Conservation (phyloP, 1,140 invertebrate genomes). For the Drosophila kepulauana region DNA sequence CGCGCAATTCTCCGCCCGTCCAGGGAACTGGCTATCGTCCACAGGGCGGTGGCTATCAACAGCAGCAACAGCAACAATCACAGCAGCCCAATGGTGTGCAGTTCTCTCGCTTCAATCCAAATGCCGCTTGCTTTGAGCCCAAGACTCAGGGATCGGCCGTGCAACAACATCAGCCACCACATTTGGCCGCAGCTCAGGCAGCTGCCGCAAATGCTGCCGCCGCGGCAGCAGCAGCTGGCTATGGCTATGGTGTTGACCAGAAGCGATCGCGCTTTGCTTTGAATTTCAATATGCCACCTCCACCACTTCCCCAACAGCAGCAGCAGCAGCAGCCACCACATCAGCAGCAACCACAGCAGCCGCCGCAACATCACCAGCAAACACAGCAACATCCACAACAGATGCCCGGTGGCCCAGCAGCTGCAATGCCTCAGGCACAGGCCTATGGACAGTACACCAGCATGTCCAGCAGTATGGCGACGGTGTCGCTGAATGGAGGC, state of each 20-base stretch:
- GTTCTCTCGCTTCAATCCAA: constrained; percentile 72
- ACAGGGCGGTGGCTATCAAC: constrained; percentile 58
- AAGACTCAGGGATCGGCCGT: constrained; percentile 46
- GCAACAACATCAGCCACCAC: constrained; percentile 54
- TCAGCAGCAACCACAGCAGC: constrained; percentile 24
- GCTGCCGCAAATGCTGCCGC: constrained; percentile 45
- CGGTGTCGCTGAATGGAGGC: constrained; percentile 69
- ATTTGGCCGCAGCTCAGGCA: constrained; percentile 48
- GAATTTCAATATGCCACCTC: constrained; percentile 74
- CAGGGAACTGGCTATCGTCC: constrained; percentile 61
- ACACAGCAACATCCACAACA: constrained; percentile 30
- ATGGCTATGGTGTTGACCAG: constrained; percentile 64
- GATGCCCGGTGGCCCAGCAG: constrained; percentile 27
- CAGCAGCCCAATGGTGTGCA: constrained; percentile 57
- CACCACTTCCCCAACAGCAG: constrained; percentile 59
- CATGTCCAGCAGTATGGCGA: constrained; percentile 73
- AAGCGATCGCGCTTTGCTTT: constrained; percentile 71
- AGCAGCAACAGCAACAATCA: constrained; percentile 30
- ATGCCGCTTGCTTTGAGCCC: constrained; percentile 74
- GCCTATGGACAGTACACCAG: constrained; percentile 69
- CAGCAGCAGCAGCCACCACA: constrained; percentile 42
- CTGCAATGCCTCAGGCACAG: constrained; percentile 42
- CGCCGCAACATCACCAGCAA: constrained; percentile 38
- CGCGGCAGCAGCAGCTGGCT: constrained; percentile 54
- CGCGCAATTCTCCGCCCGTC: constrained; percentile 61